A percentile compares a stretch with the other conserved stretches of the same genome.
Conservation (phyloP, 2,888 invertebrate species). For the Dryobota labecula region DNA sequence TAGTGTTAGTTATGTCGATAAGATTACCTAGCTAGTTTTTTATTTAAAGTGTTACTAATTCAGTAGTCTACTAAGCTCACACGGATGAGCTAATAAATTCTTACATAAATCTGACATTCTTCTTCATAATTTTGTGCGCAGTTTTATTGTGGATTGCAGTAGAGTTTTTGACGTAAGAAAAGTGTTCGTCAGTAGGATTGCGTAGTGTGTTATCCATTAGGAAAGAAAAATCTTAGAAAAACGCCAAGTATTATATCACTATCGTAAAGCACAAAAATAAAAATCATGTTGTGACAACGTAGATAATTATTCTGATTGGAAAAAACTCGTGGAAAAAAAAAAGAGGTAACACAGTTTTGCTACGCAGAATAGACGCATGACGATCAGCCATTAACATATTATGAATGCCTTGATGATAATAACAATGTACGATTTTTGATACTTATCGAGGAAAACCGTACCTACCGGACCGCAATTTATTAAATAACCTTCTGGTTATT, state of each 20-base stretch:
- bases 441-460: slow-evolving; percentile 39
- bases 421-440: slow-evolving; percentile 30
- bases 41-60: background rate
- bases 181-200: background rate
- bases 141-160: background rate
- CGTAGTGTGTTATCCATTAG: slow-evolving; percentile 2
- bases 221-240: slow-evolving; percentile 4
- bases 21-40: background rate
- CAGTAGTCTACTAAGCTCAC: too few species aligned
- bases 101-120: slow-evolving; percentile 14
- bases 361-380: slow-evolving; percentile 25
- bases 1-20: background rate
- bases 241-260: background rate
- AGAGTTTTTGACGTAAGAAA: slow-evolving; percentile 19
- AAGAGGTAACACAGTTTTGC: slow-evolving; percentile 30
- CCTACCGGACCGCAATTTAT: background rate
- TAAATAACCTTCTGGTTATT: background rate
- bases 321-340: slow-evolving; percentile 40
- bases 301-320: slow-evolving; percentile 19
- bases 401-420: slow-evolving; percentile 52
- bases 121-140: slow-evolving; percentile 6
- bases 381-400: slow-evolving; percentile 46
- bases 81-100: background rate
- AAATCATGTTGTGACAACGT: slow-evolving; percentile 1
- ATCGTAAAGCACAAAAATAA: background rate